Conservation (phyloP, 2,888 invertebrate species). For the Achlya flavicornis region DNA sequence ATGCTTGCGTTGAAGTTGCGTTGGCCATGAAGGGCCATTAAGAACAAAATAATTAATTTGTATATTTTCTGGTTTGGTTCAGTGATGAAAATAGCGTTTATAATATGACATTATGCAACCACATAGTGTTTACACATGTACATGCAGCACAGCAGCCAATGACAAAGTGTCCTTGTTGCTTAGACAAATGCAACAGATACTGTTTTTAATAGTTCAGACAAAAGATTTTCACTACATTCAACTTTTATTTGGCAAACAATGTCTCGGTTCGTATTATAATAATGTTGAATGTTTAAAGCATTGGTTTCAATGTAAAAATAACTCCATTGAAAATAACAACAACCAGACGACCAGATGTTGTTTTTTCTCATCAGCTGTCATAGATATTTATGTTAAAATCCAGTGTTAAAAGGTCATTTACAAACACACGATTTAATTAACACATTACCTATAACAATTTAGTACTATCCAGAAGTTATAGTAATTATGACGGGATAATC, state of each 20-base stretch:
- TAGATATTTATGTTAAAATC: not conserved
- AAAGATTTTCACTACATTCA: not conserved
- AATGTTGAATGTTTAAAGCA: not conserved
- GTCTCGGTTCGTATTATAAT: not conserved
- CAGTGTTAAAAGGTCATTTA: not conserved
- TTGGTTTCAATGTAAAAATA: constrained; percentile 2
- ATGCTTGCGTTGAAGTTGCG: too few relatives aligned
- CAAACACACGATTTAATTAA: not conserved
- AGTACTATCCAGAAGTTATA: too few relatives aligned
- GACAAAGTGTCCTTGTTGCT: not conserved
- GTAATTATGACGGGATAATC: too few relatives aligned
- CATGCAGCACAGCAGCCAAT: too few relatives aligned
- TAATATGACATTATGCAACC: too few relatives aligned
- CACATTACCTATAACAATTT: not conserved
- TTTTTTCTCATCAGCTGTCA: not conserved
- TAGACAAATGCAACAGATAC: too few relatives aligned
- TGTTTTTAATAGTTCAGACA: not conserved
- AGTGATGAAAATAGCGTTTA: too few relatives aligned
- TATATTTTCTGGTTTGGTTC: too few relatives aligned
- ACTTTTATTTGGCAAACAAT: not conserved
- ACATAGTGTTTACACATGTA: too few relatives aligned
- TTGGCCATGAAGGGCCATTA: too few relatives aligned
- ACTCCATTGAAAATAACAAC: constrained; percentile 5
- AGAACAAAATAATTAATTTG: too few relatives aligned
- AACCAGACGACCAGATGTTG: constrained; percentile 7